Evolutionary conservation across 2,888 invertebrate genomes (phyloP).

Genomic region (Tupiocoris notatus): DNA sequence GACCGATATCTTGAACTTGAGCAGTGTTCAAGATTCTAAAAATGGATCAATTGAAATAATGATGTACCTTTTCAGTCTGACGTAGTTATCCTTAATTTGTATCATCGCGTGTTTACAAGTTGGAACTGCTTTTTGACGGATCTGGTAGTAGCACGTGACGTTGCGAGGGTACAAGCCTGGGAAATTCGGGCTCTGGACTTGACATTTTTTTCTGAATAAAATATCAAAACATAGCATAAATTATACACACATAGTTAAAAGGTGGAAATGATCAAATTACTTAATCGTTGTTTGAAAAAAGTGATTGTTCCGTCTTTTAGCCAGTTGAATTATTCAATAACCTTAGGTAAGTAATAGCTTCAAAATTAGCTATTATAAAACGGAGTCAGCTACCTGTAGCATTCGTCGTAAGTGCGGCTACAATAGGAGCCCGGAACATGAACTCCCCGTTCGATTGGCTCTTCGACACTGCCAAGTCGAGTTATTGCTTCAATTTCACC

Average conservation of each 20-base stretch:
- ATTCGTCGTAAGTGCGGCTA: slow-evolving; percentile 80
- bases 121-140: slow-evolving; percentile 80
- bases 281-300: too few species aligned
- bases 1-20: too few species aligned
- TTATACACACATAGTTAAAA: too few species aligned
- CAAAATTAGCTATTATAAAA: neutral
- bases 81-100: slow-evolving; percentile 63
- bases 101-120: slow-evolving; percentile 91
- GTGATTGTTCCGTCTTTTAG: too few species aligned
- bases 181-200: slow-evolving; percentile 86
- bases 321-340: too few species aligned
- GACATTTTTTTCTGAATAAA: slow-evolving; percentile 80
- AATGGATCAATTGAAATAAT: too few species aligned
- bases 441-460: slow-evolving; percentile 74
- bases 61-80: slow-evolving; percentile 45
- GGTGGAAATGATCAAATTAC: too few species aligned
- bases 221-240: too few species aligned
- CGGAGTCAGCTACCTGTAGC: slow-evolving; percentile 58
- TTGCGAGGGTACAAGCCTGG: slow-evolving; percentile 86
- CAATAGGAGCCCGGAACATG: slow-evolving; percentile 82
- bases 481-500: slow-evolving; percentile 64
- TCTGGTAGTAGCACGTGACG: slow-evolving; percentile 86
- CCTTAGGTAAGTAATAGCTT: too few species aligned
- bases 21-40: too few species aligned
- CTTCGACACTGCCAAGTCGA: slow-evolving; percentile 70